phyloP scores from a whole-genome alignment of 2,888 invertebrate genomes.

The Anthoptus insignis region DNA sequence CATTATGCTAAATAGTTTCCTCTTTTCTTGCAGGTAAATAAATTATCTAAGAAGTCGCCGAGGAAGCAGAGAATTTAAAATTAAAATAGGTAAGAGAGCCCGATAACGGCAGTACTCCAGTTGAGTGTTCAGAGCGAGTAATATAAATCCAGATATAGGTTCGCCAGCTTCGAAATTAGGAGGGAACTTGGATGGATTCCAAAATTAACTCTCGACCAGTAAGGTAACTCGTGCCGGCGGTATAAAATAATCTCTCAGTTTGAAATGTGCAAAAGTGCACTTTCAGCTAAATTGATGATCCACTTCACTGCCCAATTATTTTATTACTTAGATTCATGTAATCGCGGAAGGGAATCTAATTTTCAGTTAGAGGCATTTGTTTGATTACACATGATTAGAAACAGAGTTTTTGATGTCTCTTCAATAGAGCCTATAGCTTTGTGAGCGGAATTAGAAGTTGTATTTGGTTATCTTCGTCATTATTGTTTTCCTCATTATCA shows the following conservation, averaged over 20 bases:
- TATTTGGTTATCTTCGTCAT: too few relatives aligned
- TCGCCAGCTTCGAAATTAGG: conserved; percentile 55
- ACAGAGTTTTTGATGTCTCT: neutral
- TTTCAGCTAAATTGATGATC: conserved; percentile 34
- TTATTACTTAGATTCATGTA: conserved; percentile 19
- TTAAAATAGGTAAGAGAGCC: conserved; percentile 43
- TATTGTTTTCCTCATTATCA: too few relatives aligned
- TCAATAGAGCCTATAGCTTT: neutral
- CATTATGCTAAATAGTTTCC: conserved; percentile 38
- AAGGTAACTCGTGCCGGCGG: conserved; percentile 31
- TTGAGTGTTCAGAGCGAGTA: conserved; percentile 39
- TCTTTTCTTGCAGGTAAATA: conserved; percentile 50
- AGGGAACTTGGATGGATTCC: conserved; percentile 61
- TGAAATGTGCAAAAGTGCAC: conserved; percentile 36
- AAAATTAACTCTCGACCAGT: conserved; percentile 50
- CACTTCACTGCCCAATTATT: conserved; percentile 36
- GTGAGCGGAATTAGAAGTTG: too few relatives aligned
- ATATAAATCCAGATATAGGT: conserved; percentile 40
- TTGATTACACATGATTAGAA: conserved; percentile 7
- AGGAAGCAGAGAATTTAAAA: conserved; percentile 38
- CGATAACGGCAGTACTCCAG: conserved; percentile 34
- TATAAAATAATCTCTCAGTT: conserved; percentile 37
- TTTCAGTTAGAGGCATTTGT: conserved; percentile 7
- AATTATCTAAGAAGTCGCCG: conserved; percentile 28
- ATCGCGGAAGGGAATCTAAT: conserved; percentile 10